These are phyloP conservation scores for Xenopus tropicalis DNA, from an alignment of 2,113 vertebrate genomes.

Conservation along the genomic window DNA sequence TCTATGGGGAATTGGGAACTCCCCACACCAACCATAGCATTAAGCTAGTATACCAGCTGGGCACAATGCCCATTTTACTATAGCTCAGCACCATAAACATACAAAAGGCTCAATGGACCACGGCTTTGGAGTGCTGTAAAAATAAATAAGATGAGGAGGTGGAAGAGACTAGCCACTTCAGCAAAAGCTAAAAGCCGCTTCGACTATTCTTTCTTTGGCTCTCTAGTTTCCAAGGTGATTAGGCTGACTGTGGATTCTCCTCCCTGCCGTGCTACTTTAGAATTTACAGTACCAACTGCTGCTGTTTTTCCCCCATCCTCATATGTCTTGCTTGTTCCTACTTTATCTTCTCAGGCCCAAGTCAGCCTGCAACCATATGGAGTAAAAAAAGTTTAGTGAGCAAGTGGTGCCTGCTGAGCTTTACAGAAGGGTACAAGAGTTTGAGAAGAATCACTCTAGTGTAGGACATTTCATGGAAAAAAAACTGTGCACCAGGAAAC, in stretches of 20 bases:
- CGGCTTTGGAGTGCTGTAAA: constrained; percentile 4
- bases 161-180: constrained; percentile 40
- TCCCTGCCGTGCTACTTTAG: constrained; percentile 52
- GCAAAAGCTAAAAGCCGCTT: constrained; percentile 30
- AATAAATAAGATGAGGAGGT: constrained; percentile 38
- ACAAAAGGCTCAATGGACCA: constrained; percentile 43
- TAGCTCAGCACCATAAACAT: constrained; percentile 33
- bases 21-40: constrained; percentile 5
- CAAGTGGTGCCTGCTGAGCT: constrained; percentile 12
- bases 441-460: no score
- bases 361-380: constrained; percentile 69
- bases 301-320: constrained; percentile 63
- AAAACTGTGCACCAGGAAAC: no score
- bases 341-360: constrained; percentile 58
- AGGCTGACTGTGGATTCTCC: constrained; percentile 45
- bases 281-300: constrained; percentile 51
- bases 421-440: not conserved
- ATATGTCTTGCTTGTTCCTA: constrained; percentile 72
- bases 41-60: constrained; percentile 49
- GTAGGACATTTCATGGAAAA: no score
- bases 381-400: constrained; percentile 53
- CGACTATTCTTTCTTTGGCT: constrained; percentile 45
- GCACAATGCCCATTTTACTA: constrained; percentile 33
- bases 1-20: not conserved
- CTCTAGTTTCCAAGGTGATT: constrained; percentile 63